Evolutionary conservation across 2,113 vertebrate species (phyloP), one percentile per base, ranked within the genome.

Genomic region (Austrofundulus limnaeus): DNA sequence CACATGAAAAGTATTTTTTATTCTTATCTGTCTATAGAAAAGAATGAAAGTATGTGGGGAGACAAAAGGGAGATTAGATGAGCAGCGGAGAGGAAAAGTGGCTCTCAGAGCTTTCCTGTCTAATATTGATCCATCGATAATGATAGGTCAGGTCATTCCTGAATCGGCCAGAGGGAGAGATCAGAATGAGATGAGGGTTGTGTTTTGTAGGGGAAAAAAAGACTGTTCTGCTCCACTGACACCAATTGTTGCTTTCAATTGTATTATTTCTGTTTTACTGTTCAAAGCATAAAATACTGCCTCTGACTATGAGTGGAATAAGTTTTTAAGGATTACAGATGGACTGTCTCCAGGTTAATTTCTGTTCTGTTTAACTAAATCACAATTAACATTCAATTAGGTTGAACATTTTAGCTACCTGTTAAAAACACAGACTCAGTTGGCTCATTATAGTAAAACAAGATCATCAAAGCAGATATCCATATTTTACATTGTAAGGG

Each of bases 51-150:
- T 4, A 10, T 37, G 34, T 14, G n/a, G 24, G 2, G 2, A 43
- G 46, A 51, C 1, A 6, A 12, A 37, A 39, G 20, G 4, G 0
- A 0, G 11, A 47, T 34, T 0, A 2, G 23, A 53, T 10, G 4
- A 9, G 34, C 11, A 28, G 49, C n/a, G 0, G 25, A 48, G 55
- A 46, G 0, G 5, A 39, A 50, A 43, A 48, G n/a, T 7, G 7
- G 11, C 24, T 5, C 20, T 52, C 12, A 1, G 12, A 46, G 25
- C 61, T 61, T 63, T 15, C 42, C 57, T 60, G 13, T 63, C 28
- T 47, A 53, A 64, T 60, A 56, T 59, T 23, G 64, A 61, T 72
- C 55, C 51, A 59, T 68, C 39, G 42, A 24, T 58, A 53, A 76
- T 58, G 62, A 72, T 24, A 11, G 46, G 39, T 0, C 48, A 56